Evolutionary conservation across 2,113 vertebrate species (phyloP), one percentile per base, ranked within the genome.

Genomic region (Sula dactylatra): DNA sequence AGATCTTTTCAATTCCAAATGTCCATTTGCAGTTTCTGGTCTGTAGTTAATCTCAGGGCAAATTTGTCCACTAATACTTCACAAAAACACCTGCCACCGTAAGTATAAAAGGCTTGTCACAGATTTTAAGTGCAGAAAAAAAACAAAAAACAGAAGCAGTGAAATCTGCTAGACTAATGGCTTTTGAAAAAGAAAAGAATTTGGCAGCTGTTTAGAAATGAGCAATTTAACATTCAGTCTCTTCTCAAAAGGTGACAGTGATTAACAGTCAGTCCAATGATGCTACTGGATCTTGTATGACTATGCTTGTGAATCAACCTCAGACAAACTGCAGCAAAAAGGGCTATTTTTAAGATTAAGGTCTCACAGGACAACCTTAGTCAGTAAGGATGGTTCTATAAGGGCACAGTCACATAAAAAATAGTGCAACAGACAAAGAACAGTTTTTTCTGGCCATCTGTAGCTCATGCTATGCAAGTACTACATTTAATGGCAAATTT

Each of bases 271-370:
- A 91, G 58, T 65, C 55, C 85, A 92, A 5, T 73, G 76, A 66
- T 88, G 86, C 69, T 81, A 77, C 71, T 88, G 72, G 42, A 85
- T 93, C 40, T 56, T 54, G 34, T 76, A 54, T 85, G 82, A 95
- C 89, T 96, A 10, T 54, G 74, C 36, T 62, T 82, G 45, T 92
- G 91, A 95, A 78, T 92, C 81, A 87, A 26, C 36, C 58, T 85
- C 61, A 84, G 81, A 84, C 47, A 94, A 94, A 72, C 36, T 56
- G 47, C 13, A 91, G 72, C 56, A 82, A 61, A 78, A 89, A 40
- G 13, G 34, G 59, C 70, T 97, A 58, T 56, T 94, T 94, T 94
- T 89, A 79, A 91, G 77, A 93, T 72, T 61, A 82, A 96, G 89
- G 44, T 40, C 40, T 91, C 83, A 86, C 9, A 69, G 83, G 77